Conservation (phyloP, 2,113 vertebrate genomes). For the Pseudopipra pipra region DNA sequence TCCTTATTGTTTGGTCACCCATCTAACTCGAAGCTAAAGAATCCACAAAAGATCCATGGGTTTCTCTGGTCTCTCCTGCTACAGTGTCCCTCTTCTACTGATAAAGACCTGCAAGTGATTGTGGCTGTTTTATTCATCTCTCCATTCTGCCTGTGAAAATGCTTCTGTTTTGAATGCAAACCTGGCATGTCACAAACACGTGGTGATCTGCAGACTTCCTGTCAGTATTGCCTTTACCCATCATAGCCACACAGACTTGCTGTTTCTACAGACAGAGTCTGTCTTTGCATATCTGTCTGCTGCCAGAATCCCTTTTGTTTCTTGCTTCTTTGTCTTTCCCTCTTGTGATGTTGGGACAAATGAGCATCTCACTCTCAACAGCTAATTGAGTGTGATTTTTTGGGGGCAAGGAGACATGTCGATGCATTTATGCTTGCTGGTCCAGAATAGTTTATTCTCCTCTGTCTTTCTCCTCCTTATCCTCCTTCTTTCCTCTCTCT, state of each 20-base stretch:
- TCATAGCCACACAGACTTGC: background rate
- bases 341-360: constrained; percentile 5
- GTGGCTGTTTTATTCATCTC: background rate
- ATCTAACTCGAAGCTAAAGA: background rate
- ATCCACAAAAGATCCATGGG: background rate
- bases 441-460: background rate
- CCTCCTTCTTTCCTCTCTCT: background rate
- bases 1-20: background rate
- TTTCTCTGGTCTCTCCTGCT: background rate
- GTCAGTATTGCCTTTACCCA: background rate
- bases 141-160: background rate
- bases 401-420: background rate
- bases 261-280: background rate
- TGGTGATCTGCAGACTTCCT: background rate
- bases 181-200: background rate
- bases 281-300: background rate
- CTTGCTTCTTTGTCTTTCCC: background rate
- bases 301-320: constrained; percentile 1
- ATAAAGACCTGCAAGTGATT: background rate
- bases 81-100: background rate
- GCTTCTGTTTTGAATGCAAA: background rate
- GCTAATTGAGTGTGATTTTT: background rate
- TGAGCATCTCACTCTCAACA: background rate
- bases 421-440: background rate
- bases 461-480: background rate